phyloP scores from a whole-genome alignment of 2,888 invertebrate species.

The Pedicia rivosa region DNA sequence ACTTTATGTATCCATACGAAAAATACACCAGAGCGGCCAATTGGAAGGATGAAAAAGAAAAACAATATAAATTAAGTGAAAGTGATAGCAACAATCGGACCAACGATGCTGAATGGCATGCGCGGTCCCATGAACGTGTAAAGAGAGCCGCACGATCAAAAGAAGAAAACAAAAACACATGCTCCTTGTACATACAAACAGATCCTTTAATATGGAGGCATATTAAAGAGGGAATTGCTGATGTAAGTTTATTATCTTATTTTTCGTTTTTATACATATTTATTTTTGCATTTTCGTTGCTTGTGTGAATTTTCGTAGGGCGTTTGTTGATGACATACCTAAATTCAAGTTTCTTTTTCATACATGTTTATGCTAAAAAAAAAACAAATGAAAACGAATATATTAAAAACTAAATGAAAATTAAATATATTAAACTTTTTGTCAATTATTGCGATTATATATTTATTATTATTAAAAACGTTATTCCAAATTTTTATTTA shows the following conservation, averaged over 20 bases:
- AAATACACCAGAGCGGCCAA: conserved; percentile 71
- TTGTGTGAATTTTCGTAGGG: too few relatives aligned
- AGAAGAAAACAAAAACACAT: conserved; percentile 71
- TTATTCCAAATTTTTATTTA: too few relatives aligned
- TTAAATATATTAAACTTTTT: too few relatives aligned
- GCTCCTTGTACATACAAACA: conserved; percentile 93
- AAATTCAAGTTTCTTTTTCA: too few relatives aligned
- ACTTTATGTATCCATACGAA: conserved; percentile 40
- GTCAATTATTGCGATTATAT: too few relatives aligned
- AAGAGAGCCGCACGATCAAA: conserved; percentile 41
- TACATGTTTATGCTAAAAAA: neutral
- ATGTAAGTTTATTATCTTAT: conserved; percentile 50
- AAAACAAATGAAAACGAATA: neutral
- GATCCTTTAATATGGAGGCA: conserved; percentile 97
- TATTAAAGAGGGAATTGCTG: conserved; percentile 66
- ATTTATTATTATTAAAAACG: too few relatives aligned
- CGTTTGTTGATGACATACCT: too few relatives aligned
- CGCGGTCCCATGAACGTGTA: conserved; percentile 32
- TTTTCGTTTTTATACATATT: too few relatives aligned
- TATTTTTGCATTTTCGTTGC: too few relatives aligned
- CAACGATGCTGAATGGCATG: conserved; percentile 32
- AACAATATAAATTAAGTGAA: neutral
- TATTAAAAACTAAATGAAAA: neutral
- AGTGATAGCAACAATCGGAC: conserved; percentile 15
- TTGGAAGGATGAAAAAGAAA: conserved; percentile 8